phyloP scores from a whole-genome alignment of 2,888 invertebrate genomes.

The Plagiodera versicolora region DNA sequence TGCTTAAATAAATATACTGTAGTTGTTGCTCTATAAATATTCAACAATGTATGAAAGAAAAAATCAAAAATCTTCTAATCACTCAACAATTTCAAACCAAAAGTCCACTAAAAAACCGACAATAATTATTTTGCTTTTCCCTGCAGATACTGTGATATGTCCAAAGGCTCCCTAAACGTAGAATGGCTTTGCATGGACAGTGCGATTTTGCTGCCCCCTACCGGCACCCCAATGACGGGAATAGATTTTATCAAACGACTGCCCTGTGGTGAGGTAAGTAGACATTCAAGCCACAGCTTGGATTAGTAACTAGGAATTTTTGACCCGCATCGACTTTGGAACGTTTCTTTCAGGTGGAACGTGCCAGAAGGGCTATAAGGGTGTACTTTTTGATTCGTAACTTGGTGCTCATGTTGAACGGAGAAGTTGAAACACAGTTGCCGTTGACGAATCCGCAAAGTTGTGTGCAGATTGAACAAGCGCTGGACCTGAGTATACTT shows the following conservation, averaged over 20 bases:
- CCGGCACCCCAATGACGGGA: conserved; percentile 93
- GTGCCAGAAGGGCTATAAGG: conserved; percentile 85
- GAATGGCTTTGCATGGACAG: conserved; percentile 98
- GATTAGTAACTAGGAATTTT: too few species aligned
- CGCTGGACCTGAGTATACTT: conserved; percentile 88
- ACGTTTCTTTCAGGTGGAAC: conserved; percentile 71
- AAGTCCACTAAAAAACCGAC: too few species aligned
- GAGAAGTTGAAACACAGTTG: conserved; percentile 82
- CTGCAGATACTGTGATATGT: conserved; percentile 82
- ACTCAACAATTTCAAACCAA: too few species aligned
- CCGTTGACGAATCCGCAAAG: conserved; percentile 87
- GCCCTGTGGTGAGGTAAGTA: conserved; percentile 92
- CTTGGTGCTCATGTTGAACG: conserved; percentile 76
- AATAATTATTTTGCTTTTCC: too few species aligned
- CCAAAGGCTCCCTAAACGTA: conserved; percentile 81
- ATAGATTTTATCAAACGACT: conserved; percentile 91
- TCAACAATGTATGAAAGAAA: too few species aligned
- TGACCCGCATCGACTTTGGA: too few species aligned
- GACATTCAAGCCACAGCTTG: too few species aligned
- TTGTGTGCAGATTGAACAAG: conserved; percentile 91
- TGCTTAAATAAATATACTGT: too few species aligned
- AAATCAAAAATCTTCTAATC: too few species aligned
- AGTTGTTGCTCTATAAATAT: too few species aligned
- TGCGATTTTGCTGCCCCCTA: conserved; percentile 90
- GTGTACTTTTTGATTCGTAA: conserved; percentile 88